Percentiles rank a stretch among this genome's conserved stretches.
Evolutionary conservation across 2,113 vertebrate genomes (phyloP).

Genomic region (Salvelinus alpinus): DNA sequence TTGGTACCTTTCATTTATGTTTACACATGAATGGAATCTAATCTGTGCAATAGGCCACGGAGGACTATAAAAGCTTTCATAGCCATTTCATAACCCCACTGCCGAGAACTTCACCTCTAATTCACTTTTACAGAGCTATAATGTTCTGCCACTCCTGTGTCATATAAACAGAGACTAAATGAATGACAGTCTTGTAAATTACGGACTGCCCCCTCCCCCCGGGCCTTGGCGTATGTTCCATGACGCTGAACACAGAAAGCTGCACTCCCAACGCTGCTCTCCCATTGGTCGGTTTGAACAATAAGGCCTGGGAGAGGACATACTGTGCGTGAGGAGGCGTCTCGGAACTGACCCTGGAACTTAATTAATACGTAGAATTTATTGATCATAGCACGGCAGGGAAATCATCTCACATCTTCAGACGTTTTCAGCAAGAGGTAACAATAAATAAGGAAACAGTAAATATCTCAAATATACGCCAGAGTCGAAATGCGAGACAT

Average conservation of each 20-base stretch:
- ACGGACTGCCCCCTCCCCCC: neutral
- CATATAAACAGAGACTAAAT: conserved; percentile 56
- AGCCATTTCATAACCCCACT: conserved; percentile 33
- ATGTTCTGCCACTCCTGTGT: conserved; percentile 41
- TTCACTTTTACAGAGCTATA: conserved; percentile 50
- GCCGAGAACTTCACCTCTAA: conserved; percentile 49
- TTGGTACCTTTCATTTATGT: conserved; percentile 42
- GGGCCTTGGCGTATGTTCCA: conserved; percentile 31
- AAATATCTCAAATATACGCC: conserved; percentile 48
- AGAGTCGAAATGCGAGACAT: conserved; percentile 34
- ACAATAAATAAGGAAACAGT: conserved; percentile 45
- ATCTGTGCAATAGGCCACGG: conserved; percentile 50
- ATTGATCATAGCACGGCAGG: conserved; percentile 69
- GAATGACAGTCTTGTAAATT: conserved; percentile 57
- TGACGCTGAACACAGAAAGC: conserved; percentile 8
- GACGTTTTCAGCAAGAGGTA: conserved; percentile 41
- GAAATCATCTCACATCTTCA: conserved; percentile 66
- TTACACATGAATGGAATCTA: conserved; percentile 54
- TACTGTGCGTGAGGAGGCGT: conserved; percentile 35
- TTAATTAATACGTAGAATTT: conserved; percentile 76
- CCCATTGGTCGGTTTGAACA: conserved; percentile 36
- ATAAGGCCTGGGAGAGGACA: conserved; percentile 33
- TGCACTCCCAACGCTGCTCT: neutral
- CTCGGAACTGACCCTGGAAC: conserved; percentile 63
- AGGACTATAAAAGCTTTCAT: conserved; percentile 51